phyloP scores from a whole-genome alignment of 2,113 vertebrate species.

The Xenopus borealis region DNA sequence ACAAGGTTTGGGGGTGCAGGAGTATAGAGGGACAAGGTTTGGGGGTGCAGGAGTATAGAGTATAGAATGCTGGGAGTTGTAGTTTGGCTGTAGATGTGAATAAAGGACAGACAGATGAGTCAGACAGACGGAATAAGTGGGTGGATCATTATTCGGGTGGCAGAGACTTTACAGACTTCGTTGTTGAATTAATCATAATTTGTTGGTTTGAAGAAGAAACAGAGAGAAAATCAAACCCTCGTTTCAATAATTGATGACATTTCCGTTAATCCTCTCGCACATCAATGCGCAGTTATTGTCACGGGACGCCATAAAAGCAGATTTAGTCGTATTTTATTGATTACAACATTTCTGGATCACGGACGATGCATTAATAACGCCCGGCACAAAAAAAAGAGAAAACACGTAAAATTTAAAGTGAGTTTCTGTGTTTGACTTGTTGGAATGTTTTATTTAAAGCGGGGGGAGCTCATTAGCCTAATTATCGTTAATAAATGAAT shows the following conservation, averaged over 20 bases:
- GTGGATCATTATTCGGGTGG: no score
- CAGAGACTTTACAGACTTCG: not conserved
- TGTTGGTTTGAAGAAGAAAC: constrained; percentile 28
- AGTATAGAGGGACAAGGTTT: no score
- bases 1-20: no score
- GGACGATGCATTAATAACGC: constrained; percentile 41
- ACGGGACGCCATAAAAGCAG: constrained; percentile 38
- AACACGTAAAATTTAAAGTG: constrained; percentile 35
- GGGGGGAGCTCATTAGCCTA: constrained; percentile 35
- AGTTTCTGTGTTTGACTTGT: not conserved
- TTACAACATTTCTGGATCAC: constrained; percentile 40
- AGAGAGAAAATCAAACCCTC: constrained; percentile 24
- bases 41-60: no score
- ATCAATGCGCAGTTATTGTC: constrained; percentile 32
- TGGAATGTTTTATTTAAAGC: constrained; percentile 36
- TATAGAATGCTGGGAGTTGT: no score
- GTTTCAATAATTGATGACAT: constrained; percentile 41
- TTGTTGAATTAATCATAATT: constrained; percentile 45
- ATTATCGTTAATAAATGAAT: no score
- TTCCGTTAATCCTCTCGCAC: constrained; percentile 33
- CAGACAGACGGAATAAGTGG: no score
- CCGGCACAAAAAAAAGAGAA: not conserved
- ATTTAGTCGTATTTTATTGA: constrained; percentile 46
- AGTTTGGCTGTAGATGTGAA: no score
- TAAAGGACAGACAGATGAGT: no score